Base-by-base conservation (phyloP, 2,797 vertebrate species). In the Liparis tanakae region DNA sequence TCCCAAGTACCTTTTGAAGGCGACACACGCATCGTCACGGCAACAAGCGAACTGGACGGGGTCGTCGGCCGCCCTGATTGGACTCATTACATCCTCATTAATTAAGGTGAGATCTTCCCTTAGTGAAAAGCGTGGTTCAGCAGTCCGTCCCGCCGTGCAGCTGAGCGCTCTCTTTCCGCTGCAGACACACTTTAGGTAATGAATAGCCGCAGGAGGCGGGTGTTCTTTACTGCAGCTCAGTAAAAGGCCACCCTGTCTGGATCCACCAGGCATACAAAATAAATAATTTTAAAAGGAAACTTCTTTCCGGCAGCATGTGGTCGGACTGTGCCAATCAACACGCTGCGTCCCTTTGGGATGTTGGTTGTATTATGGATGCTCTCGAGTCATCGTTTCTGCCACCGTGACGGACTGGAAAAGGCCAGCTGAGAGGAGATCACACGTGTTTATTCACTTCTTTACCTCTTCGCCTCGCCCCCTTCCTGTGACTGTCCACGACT, bases 181-280 rank as follows among this genome's bases (percentile, higher is more conserved):
- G 83, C 90, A 92, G 84, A 91, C 89, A 90, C 87, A 91, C 92
- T 93, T 90, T 89, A 89, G 89, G 85, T 90, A 92, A 93, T 93
- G 88, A 93, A 92, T 91, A 80, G 89, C 86, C 84, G 85, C 82
- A 86, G 87, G 89, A 88, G 85, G 69, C 82, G 81, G 85, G 65
- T 64, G 71, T 78, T 92, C 86, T 90, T 88, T 85, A 84, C 81
- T 81, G 83, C 87, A 81, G 86, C 70, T 63, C 83, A 64, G 82
- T 84, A 84, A 92, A 89, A 90, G 86, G 83, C 85, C 85, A 90
- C 81, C 78, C 75, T 83, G 88, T 90, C 87, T 89, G 84, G 67
- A 82, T 86, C 79, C 80, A 79, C 46, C 50, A 74, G 80, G 82
- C 25, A 30, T 30, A 30, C 80, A 70, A 56, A 51, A 70, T 56